These are phyloP conservation scores for Styela plicata DNA, from an alignment of 23 tunicate genomes.

Conservation along the genomic window DNA sequence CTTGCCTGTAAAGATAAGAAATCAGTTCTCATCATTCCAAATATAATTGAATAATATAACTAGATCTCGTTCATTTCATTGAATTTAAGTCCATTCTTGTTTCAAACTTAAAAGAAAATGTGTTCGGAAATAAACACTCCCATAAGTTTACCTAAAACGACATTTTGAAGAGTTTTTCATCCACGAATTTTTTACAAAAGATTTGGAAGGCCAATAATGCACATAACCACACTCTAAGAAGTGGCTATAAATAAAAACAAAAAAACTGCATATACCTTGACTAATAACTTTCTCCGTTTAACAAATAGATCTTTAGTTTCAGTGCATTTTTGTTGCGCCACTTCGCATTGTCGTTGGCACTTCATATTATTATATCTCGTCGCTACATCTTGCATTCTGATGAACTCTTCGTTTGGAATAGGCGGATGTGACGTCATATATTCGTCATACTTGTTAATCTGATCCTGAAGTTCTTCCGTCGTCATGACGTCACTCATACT, in stretches of 20 bases:
- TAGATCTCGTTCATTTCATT: too few species aligned
- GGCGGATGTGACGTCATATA: constrained; percentile 88
- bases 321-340: constrained; percentile 78
- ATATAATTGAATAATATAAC: too few species aligned
- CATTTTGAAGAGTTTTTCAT: too few species aligned
- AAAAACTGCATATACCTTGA: constrained; percentile 69
- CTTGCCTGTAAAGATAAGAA: constrained; percentile 13
- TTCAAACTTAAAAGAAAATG: too few species aligned
- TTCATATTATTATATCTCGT: constrained; percentile 58
- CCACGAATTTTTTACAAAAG: too few species aligned
- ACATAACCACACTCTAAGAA: too few species aligned
- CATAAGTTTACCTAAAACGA: too few species aligned
- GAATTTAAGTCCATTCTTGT: too few species aligned
- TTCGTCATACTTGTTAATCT: constrained; percentile 59
- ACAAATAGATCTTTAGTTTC: constrained; percentile 68
- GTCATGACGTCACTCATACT: constrained; percentile 61
- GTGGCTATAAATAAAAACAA: too few species aligned
- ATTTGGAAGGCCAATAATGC: too few species aligned
- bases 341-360: constrained; percentile 79
- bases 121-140: too few species aligned
- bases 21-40: too few species aligned
- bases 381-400: constrained; percentile 38
- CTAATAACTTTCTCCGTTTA: constrained; percentile 62
- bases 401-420: constrained; percentile 57
- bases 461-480: constrained; percentile 42